Evolutionary conservation across 2,797 vertebrate species (phyloP).

Genomic region (Pampus argenteus): DNA sequence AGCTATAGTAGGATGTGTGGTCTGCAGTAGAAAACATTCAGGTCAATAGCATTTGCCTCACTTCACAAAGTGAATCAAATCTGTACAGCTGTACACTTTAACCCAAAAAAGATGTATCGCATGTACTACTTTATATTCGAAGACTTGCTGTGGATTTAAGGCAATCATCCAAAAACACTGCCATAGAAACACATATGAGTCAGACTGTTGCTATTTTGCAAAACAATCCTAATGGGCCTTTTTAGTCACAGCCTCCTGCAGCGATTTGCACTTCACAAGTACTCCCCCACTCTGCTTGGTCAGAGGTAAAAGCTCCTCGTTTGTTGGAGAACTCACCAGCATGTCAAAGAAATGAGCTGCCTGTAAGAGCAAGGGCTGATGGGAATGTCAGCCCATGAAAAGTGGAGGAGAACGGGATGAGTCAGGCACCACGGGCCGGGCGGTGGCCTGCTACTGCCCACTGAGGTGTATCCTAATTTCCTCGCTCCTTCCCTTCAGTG

Average conservation of each 20-base stretch:
- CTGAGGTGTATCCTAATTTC: conserved; percentile 77
- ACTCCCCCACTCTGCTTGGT: conserved; percentile 55
- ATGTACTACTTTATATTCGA: conserved; percentile 15
- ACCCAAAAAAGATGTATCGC: not conserved
- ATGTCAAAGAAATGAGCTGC: conserved; percentile 80
- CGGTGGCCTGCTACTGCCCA: conserved; percentile 60
- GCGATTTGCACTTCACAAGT: conserved; percentile 35
- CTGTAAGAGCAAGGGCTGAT: conserved; percentile 66
- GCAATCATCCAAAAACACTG: conserved; percentile 14
- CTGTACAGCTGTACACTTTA: not conserved
- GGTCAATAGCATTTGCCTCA: conserved; percentile 53
- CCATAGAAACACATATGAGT: conserved; percentile 38
- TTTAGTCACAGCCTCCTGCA: conserved; percentile 59
- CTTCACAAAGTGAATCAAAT: conserved; percentile 32
- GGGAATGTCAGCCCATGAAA: conserved; percentile 76
- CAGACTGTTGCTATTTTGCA: conserved; percentile 40
- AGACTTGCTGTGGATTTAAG: conserved; percentile 4
- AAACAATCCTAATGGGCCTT: conserved; percentile 40
- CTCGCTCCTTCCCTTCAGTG: conserved; percentile 51
- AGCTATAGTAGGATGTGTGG: conserved; percentile 46
- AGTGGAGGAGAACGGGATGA: conserved; percentile 68
- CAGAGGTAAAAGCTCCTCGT: conserved; percentile 63
- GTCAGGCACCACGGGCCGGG: conserved; percentile 66
- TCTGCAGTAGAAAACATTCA: conserved; percentile 50
- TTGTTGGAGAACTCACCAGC: conserved; percentile 62